phyloP scores from a whole-genome alignment of 2,113 vertebrate species.

The Myxocyprinus asiaticus region DNA sequence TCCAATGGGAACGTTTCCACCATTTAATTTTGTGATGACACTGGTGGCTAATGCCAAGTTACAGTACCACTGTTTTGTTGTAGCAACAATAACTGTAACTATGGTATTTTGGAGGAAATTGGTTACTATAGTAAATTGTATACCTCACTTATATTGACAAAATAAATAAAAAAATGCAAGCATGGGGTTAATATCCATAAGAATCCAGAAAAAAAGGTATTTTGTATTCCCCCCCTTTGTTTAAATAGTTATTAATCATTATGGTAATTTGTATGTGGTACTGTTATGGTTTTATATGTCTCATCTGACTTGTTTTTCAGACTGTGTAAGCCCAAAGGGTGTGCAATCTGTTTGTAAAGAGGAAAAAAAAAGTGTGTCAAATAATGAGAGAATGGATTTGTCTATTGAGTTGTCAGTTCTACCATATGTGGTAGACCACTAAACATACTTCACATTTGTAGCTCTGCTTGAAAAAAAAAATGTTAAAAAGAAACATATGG shows the following conservation, averaged over 20 bases:
- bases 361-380: slow-evolving; percentile 42
- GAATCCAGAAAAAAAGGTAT: slow-evolving; percentile 45
- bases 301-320: slow-evolving; percentile 49
- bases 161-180: slow-evolving; percentile 35
- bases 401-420: slow-evolving; percentile 9
- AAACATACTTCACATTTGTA: slow-evolving; percentile 42
- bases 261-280: slow-evolving; percentile 61
- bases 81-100: too few relatives aligned
- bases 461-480: slow-evolving; percentile 35
- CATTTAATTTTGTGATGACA: too few relatives aligned
- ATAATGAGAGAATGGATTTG: slow-evolving; percentile 26
- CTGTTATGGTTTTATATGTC: slow-evolving; percentile 57
- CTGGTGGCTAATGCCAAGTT: too few relatives aligned
- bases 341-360: slow-evolving; percentile 52
- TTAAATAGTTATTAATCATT: slow-evolving; percentile 51
- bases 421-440: slow-evolving; percentile 26
- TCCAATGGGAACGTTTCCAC: too few relatives aligned
- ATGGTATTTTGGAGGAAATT: not conserved
- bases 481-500: not conserved
- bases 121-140: not conserved
- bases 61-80: too few relatives aligned
- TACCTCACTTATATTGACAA: not conserved
- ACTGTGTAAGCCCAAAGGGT: slow-evolving; percentile 45
- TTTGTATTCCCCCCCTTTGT: slow-evolving; percentile 52
- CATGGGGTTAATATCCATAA: slow-evolving; percentile 49